phyloP scores from a whole-genome alignment of 2,113 vertebrate genomes.

The Synodontis membranacea region DNA sequence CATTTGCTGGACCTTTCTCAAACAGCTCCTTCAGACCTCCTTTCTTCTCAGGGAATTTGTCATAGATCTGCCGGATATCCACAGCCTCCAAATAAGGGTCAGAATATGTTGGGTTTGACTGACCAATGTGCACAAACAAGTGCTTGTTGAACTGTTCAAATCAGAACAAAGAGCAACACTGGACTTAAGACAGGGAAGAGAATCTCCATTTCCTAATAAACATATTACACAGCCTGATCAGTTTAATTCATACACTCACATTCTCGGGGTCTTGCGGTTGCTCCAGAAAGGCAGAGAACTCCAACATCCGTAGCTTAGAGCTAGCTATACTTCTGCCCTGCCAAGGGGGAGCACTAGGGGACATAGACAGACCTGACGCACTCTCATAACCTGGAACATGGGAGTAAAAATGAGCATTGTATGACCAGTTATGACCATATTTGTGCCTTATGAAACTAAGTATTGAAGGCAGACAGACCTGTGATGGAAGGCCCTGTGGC shows the following conservation, averaged over 20 bases:
- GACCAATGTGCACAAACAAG: slow-evolving; percentile 90
- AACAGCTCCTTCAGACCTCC: slow-evolving; percentile 91
- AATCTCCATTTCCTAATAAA: background rate
- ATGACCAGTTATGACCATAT: background rate
- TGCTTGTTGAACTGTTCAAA: slow-evolving; percentile 88
- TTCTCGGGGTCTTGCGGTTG: slow-evolving; percentile 89
- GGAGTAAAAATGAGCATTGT: background rate
- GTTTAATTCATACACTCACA: slow-evolving; percentile 70
- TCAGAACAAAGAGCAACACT: slow-evolving; percentile 13
- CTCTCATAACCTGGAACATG: slow-evolving; percentile 81
- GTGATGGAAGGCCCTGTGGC: slow-evolving; percentile 78
- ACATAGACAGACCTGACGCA: slow-evolving; percentile 77
- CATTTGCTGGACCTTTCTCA: slow-evolving; percentile 85
- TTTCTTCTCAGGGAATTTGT: slow-evolving; percentile 94
- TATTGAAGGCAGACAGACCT: slow-evolving; percentile 71
- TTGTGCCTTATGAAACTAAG: background rate
- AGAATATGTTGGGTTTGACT: slow-evolving; percentile 86
- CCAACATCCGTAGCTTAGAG: slow-evolving; percentile 91
- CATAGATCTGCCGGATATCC: slow-evolving; percentile 91
- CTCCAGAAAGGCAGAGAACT: slow-evolving; percentile 94
- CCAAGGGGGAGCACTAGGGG: slow-evolving; percentile 82
- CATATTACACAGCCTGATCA: background rate
- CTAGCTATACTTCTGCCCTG: slow-evolving; percentile 89
- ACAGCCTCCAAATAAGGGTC: slow-evolving; percentile 90
- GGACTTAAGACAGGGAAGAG: background rate